Evolutionary conservation across 2,888 invertebrate genomes (phyloP), one percentile per base, ranked within the genome.

Genomic region (Drosophila monieri): DNA sequence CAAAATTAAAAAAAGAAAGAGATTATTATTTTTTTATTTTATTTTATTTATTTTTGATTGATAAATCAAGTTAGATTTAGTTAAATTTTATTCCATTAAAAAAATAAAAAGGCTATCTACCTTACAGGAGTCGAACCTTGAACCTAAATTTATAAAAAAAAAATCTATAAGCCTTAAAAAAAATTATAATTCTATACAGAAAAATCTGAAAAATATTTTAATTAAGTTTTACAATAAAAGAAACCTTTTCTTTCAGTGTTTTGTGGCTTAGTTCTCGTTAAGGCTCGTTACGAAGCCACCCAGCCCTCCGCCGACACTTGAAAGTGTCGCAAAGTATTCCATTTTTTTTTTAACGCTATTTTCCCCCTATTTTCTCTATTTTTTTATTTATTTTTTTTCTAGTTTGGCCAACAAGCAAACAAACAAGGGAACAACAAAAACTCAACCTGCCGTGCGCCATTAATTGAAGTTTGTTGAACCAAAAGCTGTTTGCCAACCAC

Each of bases 381-480:
- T 64, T 60, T 58, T n/a, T n/a, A n/a, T n/a, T n/a, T n/a, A n/a
- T 27, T 64, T 60, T 43, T 56, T 66, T 61, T 23, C 51, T 78
- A 67, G 74, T 83, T 77, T 74, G 60, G 43, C 64, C 58, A 76
- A 59, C 73, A 73, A 47, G 67, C 61, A 73, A 76, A 76, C 78
- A 84, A 83, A 60, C 75, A 70, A 71, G 64, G 78, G 58, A 66
- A 74, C 81, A 83, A 77, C 79, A 83, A 70, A 61, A 61, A 48
- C 68, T 18, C 41, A 56, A 51, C 25, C 57, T 72, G 61, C 74
- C 72, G 62, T 78, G 74, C 70, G 67, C 76, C 81, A 84, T 84
- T 86, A 86, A 81, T 86, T 83, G 81, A 84, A 84, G 87, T 83
- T 83, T 87, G 87, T 87, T 81, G 81, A 81, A 81, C 81, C 88